A percentile compares a stretch with the other conserved stretches of the same genome.
Conservation (phyloP, 1,140 invertebrate genomes). For the Neuroterus valhalla region DNA sequence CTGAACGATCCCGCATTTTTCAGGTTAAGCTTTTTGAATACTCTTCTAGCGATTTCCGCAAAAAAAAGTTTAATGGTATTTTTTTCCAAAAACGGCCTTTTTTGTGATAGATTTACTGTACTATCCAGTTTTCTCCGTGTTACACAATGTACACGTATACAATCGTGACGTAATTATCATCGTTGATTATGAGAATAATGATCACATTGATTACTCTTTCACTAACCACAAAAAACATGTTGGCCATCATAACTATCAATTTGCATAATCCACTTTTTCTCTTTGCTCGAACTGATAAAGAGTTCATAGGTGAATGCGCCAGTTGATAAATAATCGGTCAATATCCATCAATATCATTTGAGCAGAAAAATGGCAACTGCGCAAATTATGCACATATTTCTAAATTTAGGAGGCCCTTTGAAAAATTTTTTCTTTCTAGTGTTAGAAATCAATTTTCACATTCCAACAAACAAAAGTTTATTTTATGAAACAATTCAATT, state of each 20-base stretch:
- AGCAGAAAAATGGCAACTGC: not conserved
- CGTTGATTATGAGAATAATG: constrained; percentile 7
- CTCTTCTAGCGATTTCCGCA: too few species aligned
- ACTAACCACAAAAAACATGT: not conserved
- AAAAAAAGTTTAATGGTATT: constrained; percentile 19
- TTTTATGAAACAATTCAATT: too few species aligned
- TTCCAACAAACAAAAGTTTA: too few species aligned
- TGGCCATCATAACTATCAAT: not conserved
- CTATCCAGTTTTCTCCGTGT: not conserved
- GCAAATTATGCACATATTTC: too few species aligned
- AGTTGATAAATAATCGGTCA: not conserved
- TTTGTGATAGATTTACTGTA: too few species aligned
- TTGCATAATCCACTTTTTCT: not conserved
- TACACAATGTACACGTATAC: not conserved
- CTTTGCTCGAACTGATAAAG: not conserved
- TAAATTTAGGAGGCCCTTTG: too few species aligned
- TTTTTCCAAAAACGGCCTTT: too few species aligned
- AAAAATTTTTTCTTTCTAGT: too few species aligned
- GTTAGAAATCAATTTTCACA: too few species aligned
- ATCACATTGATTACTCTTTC: constrained; percentile 12
- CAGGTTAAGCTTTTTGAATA: too few species aligned
- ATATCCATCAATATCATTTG: not conserved
- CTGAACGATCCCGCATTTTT: too few species aligned
- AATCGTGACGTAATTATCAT: constrained; percentile 4
- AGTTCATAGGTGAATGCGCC: constrained; percentile 6